A percentile compares a stretch with the other conserved stretches of the same genome.
These are phyloP conservation scores for Drosophila takahashii DNA, from an alignment of 1,140 invertebrate species.

Conservation along the genomic window DNA sequence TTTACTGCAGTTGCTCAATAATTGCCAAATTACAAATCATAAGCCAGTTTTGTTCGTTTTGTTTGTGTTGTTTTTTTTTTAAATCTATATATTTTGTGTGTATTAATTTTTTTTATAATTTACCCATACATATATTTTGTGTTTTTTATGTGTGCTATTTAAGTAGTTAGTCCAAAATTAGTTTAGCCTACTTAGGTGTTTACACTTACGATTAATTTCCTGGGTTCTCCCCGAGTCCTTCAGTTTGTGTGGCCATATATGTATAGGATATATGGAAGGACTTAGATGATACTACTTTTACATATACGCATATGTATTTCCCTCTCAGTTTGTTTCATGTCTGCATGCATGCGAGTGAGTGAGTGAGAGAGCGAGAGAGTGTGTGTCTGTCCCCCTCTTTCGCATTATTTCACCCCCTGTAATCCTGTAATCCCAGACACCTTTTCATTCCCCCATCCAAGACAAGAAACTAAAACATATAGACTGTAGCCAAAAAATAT, in stretches of 20 bases:
- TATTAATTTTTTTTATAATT: conserved; percentile 23
- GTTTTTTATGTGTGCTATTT: conserved; percentile 51
- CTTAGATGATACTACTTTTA: conserved; percentile 19
- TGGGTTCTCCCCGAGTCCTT: conserved; percentile 4
- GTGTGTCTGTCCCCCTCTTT: conserved; percentile 30
- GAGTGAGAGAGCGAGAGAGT: conserved; percentile 1
- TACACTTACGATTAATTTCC: conserved; percentile 34
- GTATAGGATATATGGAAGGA: background rate
- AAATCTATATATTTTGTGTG: background rate
- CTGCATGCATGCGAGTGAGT: conserved; percentile 10
- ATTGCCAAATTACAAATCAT: conserved; percentile 73
- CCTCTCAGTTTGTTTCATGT: conserved; percentile 24
- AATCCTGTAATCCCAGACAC: too few species aligned
- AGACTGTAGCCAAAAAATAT: conserved; percentile 48
- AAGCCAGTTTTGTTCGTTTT: conserved; percentile 57
- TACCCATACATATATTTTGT: conserved; percentile 21
- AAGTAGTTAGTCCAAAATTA: conserved; percentile 79
- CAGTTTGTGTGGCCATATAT: conserved; percentile 65
- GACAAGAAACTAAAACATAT: conserved; percentile 23
- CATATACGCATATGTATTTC: conserved; percentile 30
- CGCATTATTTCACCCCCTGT: conserved; percentile 11
- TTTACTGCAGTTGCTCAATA: conserved; percentile 65
- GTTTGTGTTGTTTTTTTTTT: conserved; percentile 5
- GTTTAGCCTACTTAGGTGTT: conserved; percentile 58
- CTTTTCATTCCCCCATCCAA: background rate